Percentiles rank a stretch among this genome's conserved stretches.
Evolutionary conservation across 2,797 vertebrate genomes (phyloP).

Genomic region (Arctocebus calabarensis): DNA sequence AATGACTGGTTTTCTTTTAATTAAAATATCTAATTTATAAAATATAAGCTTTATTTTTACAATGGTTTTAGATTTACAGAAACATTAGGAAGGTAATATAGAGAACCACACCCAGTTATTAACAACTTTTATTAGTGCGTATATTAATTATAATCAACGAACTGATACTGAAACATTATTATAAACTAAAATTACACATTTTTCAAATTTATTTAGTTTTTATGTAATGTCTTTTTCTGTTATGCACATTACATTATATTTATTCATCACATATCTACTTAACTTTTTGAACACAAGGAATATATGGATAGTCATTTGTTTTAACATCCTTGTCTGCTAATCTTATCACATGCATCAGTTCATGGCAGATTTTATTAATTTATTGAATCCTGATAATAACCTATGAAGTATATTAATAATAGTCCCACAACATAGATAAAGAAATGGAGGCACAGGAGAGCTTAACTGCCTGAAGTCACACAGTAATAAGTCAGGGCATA

Average conservation of each 20-base stretch:
- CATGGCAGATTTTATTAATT: slow-evolving; percentile 4
- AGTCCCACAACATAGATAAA: neutral
- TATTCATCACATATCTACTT: neutral
- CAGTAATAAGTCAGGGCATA: neutral
- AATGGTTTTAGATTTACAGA: neutral
- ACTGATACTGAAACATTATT: neutral
- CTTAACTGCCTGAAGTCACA: neutral
- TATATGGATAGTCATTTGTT: neutral
- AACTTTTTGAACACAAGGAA: neutral
- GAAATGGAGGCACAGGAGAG: neutral
- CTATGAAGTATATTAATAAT: neutral
- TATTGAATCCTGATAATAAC: neutral
- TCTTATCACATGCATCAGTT: neutral
- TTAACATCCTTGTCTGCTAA: neutral
- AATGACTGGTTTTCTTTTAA: neutral
- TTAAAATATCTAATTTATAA: neutral
- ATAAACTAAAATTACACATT: neutral
- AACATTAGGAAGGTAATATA: neutral
- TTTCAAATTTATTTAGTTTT: neutral
- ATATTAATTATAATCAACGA: neutral
- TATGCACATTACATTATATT: accelerated
- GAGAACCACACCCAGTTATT: neutral
- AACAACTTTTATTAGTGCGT: neutral
- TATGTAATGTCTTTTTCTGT: neutral
- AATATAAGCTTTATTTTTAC: neutral